A percentile compares a stretch with the other conserved stretches of the same genome.
phyloP scores from a whole-genome alignment of 2,888 invertebrate genomes.

The Philereme vetulata region DNA sequence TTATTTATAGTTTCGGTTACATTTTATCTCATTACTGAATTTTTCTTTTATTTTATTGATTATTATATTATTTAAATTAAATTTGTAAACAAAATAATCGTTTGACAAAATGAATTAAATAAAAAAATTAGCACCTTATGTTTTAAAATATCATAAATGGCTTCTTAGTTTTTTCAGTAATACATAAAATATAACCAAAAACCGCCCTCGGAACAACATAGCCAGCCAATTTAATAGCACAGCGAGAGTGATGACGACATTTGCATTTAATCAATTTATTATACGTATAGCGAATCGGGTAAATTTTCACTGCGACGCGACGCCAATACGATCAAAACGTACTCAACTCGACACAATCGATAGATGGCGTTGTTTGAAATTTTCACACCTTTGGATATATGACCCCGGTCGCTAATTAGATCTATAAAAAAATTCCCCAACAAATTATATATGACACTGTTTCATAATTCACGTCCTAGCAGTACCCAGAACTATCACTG shows the following conservation, averaged over 20 bases:
- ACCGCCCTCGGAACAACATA: slow-evolving; percentile 17
- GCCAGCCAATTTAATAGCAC: slow-evolving; percentile 36
- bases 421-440: too few species aligned
- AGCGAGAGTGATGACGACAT: slow-evolving; percentile 32
- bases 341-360: not conserved
- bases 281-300: not conserved
- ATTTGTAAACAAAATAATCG: too few species aligned
- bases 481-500: too few species aligned
- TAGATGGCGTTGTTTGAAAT: slow-evolving; percentile 6
- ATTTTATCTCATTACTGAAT: slow-evolving; percentile 9
- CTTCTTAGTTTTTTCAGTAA: not conserved
- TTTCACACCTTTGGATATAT: too few species aligned
- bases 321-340: slow-evolving; percentile 7
- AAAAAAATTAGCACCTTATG: too few species aligned
- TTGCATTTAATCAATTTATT: slow-evolving; percentile 9
- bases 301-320: not conserved
- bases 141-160: too few species aligned
- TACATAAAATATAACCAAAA: slow-evolving; percentile 9
- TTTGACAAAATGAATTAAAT: too few species aligned
- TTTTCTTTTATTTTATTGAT: not conserved
- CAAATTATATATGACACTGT: too few species aligned
- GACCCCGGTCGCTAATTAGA: too few species aligned
- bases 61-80: too few species aligned
- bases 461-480: too few species aligned
- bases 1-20: slow-evolving; percentile 9